These are phyloP conservation scores for Chloroceryle amazona DNA, from an alignment of 2,797 vertebrate species.

Conservation along the genomic window DNA sequence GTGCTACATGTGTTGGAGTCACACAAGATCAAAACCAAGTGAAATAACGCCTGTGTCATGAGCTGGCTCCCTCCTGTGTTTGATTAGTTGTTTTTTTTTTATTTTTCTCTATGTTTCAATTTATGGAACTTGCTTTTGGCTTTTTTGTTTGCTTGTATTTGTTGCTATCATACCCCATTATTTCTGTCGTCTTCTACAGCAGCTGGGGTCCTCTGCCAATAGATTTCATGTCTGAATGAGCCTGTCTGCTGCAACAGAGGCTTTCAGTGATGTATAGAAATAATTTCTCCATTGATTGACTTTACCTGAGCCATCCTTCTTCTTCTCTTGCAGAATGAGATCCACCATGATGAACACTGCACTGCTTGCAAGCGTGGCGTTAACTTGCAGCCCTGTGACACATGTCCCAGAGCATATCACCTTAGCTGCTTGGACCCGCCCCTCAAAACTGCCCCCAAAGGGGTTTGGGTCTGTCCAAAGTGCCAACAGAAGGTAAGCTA, in stretches of 20 bases:
- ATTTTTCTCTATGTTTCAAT: background rate
- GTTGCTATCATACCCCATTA: background rate
- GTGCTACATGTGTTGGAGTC: too few relatives aligned
- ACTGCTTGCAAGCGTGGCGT: slow-evolving; percentile 89
- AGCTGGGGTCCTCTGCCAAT: background rate
- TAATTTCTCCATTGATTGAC: background rate
- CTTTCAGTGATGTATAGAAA: background rate
- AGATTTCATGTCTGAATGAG: background rate
- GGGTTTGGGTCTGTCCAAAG: slow-evolving; percentile 95
- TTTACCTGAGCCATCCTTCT: background rate
- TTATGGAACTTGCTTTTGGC: background rate
- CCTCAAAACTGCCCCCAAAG: slow-evolving; percentile 88
- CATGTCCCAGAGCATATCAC: slow-evolving; percentile 93
- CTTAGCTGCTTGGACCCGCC: slow-evolving; percentile 92
- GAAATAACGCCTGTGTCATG: background rate
- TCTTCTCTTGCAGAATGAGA: slow-evolving; percentile 84
- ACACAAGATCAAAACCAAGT: background rate
- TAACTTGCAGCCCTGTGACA: slow-evolving; percentile 91
- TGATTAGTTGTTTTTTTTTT: background rate
- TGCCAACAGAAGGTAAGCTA: slow-evolving; percentile 94
- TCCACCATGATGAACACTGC: slow-evolving; percentile 90
- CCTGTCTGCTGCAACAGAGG: background rate
- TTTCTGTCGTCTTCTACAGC: background rate
- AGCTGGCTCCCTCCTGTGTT: background rate
- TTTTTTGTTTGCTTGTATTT: background rate